phyloP scores from a whole-genome alignment of 2,797 vertebrate species.

The Molossus molossus region DNA sequence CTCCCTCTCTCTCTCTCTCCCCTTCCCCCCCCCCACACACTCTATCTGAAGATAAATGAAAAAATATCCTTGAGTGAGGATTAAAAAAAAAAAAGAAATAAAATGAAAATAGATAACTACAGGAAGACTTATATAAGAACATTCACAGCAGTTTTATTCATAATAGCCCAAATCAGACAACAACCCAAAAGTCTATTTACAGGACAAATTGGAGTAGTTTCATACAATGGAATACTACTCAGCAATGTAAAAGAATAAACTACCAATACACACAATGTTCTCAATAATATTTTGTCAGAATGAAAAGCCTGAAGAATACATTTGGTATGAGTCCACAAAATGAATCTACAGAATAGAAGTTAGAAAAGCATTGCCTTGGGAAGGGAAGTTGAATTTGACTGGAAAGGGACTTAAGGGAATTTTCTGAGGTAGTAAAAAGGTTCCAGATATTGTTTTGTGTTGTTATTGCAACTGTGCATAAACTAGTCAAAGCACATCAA shows the following conservation, averaged over 20 bases:
- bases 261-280: background rate
- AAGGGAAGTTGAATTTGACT: background rate
- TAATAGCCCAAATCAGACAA: background rate
- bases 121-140: too few species aligned
- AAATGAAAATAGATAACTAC: too few species aligned
- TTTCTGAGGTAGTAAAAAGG: background rate
- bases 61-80: too few species aligned
- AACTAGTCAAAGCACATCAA: background rate
- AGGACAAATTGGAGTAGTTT: background rate
- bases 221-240: background rate
- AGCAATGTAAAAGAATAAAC: background rate
- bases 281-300: conserved; percentile 11
- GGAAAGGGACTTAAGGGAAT: background rate
- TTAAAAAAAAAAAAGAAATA: too few species aligned
- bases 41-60: too few species aligned
- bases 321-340: background rate
- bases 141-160: background rate
- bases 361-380: background rate
- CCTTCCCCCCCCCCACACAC: too few species aligned
- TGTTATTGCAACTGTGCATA: background rate
- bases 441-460: background rate
- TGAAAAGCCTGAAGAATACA: background rate
- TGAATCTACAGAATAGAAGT: background rate
- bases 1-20: too few species aligned
- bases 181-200: background rate